Conservation (phyloP, 2,888 invertebrate species). For the Campopleginae sp. region DNA sequence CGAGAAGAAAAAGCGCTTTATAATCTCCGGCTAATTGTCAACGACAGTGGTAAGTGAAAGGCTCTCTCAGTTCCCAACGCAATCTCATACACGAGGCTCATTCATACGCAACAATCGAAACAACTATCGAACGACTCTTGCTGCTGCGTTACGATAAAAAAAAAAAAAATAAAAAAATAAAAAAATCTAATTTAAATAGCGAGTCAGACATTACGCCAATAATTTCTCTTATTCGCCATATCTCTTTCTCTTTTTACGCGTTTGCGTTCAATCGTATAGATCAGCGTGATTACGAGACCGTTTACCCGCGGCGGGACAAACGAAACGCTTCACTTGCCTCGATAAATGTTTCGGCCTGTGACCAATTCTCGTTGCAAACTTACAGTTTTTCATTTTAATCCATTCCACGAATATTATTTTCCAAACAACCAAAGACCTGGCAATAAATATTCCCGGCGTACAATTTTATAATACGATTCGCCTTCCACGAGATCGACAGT, state of each 20-base stretch:
- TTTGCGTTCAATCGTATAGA: conserved; percentile 22
- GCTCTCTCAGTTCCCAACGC: conserved; percentile 13
- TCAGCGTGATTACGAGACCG: conserved; percentile 52
- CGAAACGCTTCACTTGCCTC: conserved; percentile 54
- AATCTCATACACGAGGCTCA: neutral
- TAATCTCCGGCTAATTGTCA: conserved; percentile 89
- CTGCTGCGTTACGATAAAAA: neutral
- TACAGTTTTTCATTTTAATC: neutral
- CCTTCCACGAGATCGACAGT: neutral
- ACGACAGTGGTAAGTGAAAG: conserved; percentile 86
- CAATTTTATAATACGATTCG: neutral
- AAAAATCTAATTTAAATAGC: conserved; percentile 1
- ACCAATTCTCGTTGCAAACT: conserved; percentile 25
- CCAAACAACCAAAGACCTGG: neutral
- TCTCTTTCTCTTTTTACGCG: conserved; percentile 1
- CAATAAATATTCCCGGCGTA: neutral
- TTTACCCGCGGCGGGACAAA: conserved; percentile 59
- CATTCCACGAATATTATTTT: neutral
- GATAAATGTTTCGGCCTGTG: conserved; percentile 2
- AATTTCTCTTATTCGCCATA: conserved; percentile 30
- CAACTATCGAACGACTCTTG: neutral
- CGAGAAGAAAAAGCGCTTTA: conserved; percentile 90
- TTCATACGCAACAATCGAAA: neutral
- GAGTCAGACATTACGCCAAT: neutral
- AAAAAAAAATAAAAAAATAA: conserved; percentile 16